Conservation (phyloP, 2,888 invertebrate genomes). For the Lycia hirtaria region DNA sequence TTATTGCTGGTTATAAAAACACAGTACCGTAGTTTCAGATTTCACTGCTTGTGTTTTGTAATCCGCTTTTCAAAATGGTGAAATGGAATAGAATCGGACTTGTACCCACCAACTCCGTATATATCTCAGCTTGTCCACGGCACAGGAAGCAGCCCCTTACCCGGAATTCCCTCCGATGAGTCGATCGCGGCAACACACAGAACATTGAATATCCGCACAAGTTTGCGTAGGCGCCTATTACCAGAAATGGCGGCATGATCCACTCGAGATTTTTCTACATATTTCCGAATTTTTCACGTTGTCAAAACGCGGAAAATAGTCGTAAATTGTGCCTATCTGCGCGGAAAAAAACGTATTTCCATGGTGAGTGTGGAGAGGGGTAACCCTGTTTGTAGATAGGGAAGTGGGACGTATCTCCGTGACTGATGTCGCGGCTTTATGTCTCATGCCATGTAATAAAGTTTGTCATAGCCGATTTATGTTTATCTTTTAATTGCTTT, state of each 20-base stretch:
- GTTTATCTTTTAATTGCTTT: background rate
- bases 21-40: too few species aligned
- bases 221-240: conserved; percentile 49
- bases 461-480: conserved; percentile 17
- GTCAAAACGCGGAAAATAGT: conserved; percentile 56
- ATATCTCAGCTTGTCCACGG: background rate
- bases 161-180: conserved; percentile 32
- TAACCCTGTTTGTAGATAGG: conserved; percentile 50
- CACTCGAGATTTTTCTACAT: conserved; percentile 51
- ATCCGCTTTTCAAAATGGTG: too few species aligned
- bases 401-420: conserved; percentile 37
- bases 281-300: conserved; percentile 47
- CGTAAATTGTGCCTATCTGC: conserved; percentile 58
- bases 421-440: conserved; percentile 35
- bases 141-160: conserved; percentile 23
- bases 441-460: conserved; percentile 21
- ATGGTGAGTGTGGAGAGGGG: conserved; percentile 43
- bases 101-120: too few species aligned
- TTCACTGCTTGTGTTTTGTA: too few species aligned
- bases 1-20: too few species aligned
- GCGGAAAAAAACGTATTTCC: conserved; percentile 50
- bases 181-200: conserved; percentile 43
- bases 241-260: conserved; percentile 49
- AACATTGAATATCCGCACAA: conserved; percentile 56
- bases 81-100: too few species aligned